A percentile compares a stretch with the other conserved stretches of the same genome.
phyloP scores from a whole-genome alignment of 2,113 vertebrate species.

The Rhinopithecus roxellana region DNA sequence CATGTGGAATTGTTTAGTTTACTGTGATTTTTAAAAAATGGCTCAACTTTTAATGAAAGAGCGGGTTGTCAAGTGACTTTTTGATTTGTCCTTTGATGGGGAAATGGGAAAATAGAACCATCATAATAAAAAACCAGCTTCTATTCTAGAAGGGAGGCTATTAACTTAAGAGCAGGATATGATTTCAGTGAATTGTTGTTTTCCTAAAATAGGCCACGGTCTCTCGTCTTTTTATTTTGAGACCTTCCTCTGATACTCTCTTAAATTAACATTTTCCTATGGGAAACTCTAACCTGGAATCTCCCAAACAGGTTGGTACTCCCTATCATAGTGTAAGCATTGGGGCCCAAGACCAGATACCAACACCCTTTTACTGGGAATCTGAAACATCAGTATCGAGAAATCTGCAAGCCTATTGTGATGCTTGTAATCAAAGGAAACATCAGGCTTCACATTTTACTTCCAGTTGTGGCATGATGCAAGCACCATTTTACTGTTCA shows the following conservation, averaged over 20 bases:
- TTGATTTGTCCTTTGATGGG: slow-evolving; percentile 51
- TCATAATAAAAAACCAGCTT: background rate
- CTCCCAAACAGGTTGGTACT: background rate
- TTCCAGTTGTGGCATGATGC: background rate
- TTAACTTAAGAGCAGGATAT: background rate
- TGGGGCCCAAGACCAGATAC: background rate
- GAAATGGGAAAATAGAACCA: slow-evolving; percentile 21
- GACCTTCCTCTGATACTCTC: background rate
- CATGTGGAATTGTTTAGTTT: slow-evolving; percentile 69
- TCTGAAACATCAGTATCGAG: background rate
- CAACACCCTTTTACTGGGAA: background rate
- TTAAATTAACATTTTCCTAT: background rate
- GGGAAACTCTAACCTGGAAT: background rate
- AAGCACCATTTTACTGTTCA: background rate
- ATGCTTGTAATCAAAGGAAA: background rate
- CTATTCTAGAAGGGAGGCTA: background rate
- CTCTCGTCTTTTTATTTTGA: background rate
- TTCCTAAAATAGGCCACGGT: background rate
- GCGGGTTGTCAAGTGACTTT: slow-evolving; percentile 49
- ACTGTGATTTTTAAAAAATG: slow-evolving; percentile 47
- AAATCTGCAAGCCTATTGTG: background rate
- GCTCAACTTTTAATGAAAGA: slow-evolving; percentile 64
- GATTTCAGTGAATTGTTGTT: slow-evolving; percentile 1
- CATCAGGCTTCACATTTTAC: background rate
- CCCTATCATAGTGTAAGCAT: background rate